These are phyloP conservation scores for Oligia latruncula DNA, from an alignment of 2,888 invertebrate species.

Conservation along the genomic window DNA sequence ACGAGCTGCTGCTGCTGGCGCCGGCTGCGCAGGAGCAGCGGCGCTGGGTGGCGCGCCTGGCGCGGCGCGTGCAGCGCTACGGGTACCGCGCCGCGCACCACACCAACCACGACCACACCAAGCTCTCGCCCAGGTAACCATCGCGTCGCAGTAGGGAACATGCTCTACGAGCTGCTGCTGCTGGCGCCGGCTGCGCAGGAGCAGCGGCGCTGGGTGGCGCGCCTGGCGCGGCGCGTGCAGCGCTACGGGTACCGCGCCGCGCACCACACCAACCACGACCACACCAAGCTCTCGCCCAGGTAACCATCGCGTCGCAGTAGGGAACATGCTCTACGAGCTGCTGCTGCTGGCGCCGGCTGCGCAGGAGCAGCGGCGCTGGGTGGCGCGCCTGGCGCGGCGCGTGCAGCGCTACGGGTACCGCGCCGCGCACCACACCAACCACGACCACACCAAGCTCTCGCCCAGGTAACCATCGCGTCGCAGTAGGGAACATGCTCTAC, in stretches of 20 bases:
- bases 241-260: conserved; percentile 98
- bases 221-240: conserved; percentile 92
- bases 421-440: conserved; percentile 93
- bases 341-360: conserved; percentile 95
- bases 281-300: conserved; percentile 79
- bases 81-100: conserved; percentile 97
- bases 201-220: conserved; percentile 92
- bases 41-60: conserved; percentile 91
- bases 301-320: conserved; percentile 90
- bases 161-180: conserved; percentile 97
- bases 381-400: conserved; percentile 82
- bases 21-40: conserved; percentile 91
- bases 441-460: conserved; percentile 83
- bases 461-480: conserved; percentile 90
- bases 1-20: conserved; percentile 97
- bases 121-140: conserved; percentile 74
- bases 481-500: too few species aligned
- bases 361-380: conserved; percentile 92
- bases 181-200: conserved; percentile 93
- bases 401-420: conserved; percentile 98
- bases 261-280: conserved; percentile 90
- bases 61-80: conserved; percentile 95
- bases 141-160: conserved; percentile 92
- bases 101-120: conserved; percentile 83
- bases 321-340: too few species aligned